phyloP scores from a whole-genome alignment of 2,113 vertebrate genomes.

The Dendrocopos noguchii region DNA sequence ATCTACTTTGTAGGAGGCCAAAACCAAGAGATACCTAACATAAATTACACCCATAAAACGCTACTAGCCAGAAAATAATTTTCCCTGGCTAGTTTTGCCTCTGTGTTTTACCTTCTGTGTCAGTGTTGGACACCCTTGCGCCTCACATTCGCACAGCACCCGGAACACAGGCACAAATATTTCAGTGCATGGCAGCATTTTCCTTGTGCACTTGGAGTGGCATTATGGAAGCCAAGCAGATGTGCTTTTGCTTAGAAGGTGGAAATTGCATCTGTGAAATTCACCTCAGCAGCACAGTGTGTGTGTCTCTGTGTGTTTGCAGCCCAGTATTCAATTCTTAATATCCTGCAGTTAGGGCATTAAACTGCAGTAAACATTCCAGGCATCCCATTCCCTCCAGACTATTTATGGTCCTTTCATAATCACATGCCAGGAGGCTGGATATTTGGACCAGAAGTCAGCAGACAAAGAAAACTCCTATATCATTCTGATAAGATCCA shows the following conservation, averaged over 20 bases:
- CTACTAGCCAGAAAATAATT: not conserved
- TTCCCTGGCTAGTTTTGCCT: not conserved
- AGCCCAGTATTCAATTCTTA: constrained; percentile 60
- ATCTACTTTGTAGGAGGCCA: constrained; percentile 19
- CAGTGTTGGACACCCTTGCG: not conserved
- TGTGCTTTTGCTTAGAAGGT: constrained; percentile 73
- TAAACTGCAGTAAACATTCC: constrained; percentile 47
- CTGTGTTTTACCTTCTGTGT: constrained; percentile 12
- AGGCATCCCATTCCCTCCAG: constrained; percentile 60
- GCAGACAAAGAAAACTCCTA: constrained; percentile 45
- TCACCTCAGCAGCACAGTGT: constrained; percentile 34
- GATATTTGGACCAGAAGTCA: constrained; percentile 54
- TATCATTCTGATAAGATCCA: constrained; percentile 53
- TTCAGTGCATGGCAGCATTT: not conserved
- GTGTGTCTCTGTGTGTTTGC: constrained; percentile 28
- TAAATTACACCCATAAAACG: not conserved
- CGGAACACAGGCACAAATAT: constrained; percentile 7
- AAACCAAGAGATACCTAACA: not conserved
- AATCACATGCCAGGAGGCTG: constrained; percentile 56
- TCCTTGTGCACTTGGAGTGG: not conserved
- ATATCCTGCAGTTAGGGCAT: constrained; percentile 62
- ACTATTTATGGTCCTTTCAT: constrained; percentile 64
- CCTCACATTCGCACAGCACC: constrained; percentile 1
- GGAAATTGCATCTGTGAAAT: constrained; percentile 65
- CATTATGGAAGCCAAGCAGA: constrained; percentile 48